Base-by-base conservation (phyloP, 2,888 invertebrate species). In the Sepioteuthis lessoniana region DNA sequence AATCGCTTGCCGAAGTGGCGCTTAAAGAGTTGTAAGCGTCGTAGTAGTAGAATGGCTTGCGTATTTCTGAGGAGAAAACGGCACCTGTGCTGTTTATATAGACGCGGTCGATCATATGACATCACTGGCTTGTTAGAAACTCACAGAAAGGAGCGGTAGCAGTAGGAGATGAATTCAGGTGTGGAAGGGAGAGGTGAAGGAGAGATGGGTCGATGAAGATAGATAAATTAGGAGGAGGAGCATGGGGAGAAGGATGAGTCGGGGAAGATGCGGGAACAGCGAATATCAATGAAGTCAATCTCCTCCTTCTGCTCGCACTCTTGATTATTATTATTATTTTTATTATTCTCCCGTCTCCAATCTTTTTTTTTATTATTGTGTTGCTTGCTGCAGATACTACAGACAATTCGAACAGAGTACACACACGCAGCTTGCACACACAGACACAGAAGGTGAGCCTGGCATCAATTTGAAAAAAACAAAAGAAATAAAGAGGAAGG, bases 41-140 rank as follows among this genome's bases (percentile, higher is more conserved):
- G n/a, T 76, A n/a, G 76, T 35, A 31, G 60, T 31, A 35, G 76
- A 76, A 35, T 55, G n/a, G n/a, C 76, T 76, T 76, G 76, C 19
- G 76, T 76, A 35, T 76, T 76, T 76, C 76, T 76, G 76, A 35
- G 16, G 13, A 35, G 13, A 76, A 16, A n/a, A n/a, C 76, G 76
- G 76, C 76, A 76, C 76, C 76, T 76, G 76, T n/a, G n/a, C 76
- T n/a, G n/a, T 76, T 76, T 76, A 76, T 76, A 76, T 76, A 76
- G 76, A n/a, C 35, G 76, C n/a, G 35, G 76, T 35, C 76, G n/a
- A 19, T 76, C 76, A 76, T n/a, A 76, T 76, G 76, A 76, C 76
- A n/a, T 19, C 13, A 19, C n/a, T 76, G 13, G n/a, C 35, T 76
- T 21, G 47, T 16, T 42, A 28, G 28, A 55, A 5, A 31, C 60